Conservation (phyloP, 2,888 invertebrate species). For the Noctua pronuba region DNA sequence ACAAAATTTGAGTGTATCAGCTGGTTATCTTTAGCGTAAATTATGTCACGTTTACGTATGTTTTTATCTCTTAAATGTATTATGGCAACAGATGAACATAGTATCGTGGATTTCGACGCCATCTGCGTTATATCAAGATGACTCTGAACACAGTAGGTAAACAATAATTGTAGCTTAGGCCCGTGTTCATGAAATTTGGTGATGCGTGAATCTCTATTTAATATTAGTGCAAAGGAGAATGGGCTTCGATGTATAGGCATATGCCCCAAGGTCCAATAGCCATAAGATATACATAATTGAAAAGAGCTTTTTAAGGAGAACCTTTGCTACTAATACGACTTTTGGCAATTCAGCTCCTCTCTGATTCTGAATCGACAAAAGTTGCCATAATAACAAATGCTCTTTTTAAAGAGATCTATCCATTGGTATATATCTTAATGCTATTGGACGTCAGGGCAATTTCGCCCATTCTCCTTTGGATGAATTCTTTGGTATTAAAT, state of each 20-base stretch:
- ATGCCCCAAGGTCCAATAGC: too few relatives aligned
- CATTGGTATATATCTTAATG: too few relatives aligned
- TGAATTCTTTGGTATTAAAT: not conserved
- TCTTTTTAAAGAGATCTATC: too few relatives aligned
- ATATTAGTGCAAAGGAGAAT: not conserved
- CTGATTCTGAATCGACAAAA: too few relatives aligned
- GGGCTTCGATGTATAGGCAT: too few relatives aligned
- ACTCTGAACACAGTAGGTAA: not conserved
- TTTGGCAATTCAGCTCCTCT: too few relatives aligned
- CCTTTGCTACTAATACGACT: too few relatives aligned
- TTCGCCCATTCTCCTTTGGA: too few relatives aligned
- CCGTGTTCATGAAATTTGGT: not conserved
- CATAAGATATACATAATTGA: too few relatives aligned
- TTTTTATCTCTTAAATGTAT: slow-evolving; percentile 26
- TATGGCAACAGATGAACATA: slow-evolving; percentile 2
- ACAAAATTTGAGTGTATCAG: slow-evolving; percentile 29
- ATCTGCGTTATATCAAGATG: slow-evolving; percentile 14
- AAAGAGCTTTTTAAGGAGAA: too few relatives aligned
- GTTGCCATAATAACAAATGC: too few relatives aligned
- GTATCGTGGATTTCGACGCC: not conserved
- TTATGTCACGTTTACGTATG: slow-evolving; percentile 34
- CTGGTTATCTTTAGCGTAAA: slow-evolving; percentile 41
- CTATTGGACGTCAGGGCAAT: too few relatives aligned
- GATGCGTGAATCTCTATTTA: not conserved
- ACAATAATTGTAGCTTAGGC: not conserved